Evolutionary conservation across 2,888 invertebrate species (phyloP).

Genomic region (Bombyx huttoni): DNA sequence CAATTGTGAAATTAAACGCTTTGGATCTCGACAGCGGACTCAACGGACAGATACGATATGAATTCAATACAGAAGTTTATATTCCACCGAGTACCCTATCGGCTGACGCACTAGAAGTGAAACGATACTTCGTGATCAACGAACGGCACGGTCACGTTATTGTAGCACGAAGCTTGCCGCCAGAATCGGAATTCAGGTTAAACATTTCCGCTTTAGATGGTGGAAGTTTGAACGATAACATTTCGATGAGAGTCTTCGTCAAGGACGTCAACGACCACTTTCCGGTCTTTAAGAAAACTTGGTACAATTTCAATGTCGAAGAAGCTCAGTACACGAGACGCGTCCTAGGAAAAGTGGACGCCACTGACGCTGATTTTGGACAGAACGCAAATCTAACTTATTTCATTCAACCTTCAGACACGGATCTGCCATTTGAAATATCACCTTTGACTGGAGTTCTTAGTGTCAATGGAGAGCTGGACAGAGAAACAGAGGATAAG

Average conservation of each 20-base stretch:
- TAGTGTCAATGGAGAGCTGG: constrained; percentile 81
- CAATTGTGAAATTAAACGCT: constrained; percentile 79
- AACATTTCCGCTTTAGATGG: constrained; percentile 84
- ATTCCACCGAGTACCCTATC: constrained; percentile 66
- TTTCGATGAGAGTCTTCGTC: constrained; percentile 80
- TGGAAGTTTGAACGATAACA: constrained; percentile 79
- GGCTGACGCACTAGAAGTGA: constrained; percentile 59
- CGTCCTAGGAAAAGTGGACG: constrained; percentile 82
- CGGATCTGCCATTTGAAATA: constrained; percentile 77
- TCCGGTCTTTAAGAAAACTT: constrained; percentile 85
- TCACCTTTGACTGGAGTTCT: constrained; percentile 78
- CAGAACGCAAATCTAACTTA: constrained; percentile 85
- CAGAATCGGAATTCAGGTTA: constrained; percentile 82
- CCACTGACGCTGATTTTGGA: constrained; percentile 85
- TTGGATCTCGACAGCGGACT: constrained; percentile 79
- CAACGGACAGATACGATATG: constrained; percentile 81
- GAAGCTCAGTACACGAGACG: constrained; percentile 83
- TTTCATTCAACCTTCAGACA: constrained; percentile 61
- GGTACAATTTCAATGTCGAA: constrained; percentile 86
- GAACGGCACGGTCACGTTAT: constrained; percentile 82
- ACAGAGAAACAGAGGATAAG: constrained; percentile 79
- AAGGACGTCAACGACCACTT: constrained; percentile 88
- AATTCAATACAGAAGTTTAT: constrained; percentile 77
- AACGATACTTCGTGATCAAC: constrained; percentile 82
- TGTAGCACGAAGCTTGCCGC: constrained; percentile 78